Evolutionary conservation across 2,888 invertebrate genomes (phyloP), one percentile per base, ranked within the genome.

Genomic region (Polymixis lichenea): DNA sequence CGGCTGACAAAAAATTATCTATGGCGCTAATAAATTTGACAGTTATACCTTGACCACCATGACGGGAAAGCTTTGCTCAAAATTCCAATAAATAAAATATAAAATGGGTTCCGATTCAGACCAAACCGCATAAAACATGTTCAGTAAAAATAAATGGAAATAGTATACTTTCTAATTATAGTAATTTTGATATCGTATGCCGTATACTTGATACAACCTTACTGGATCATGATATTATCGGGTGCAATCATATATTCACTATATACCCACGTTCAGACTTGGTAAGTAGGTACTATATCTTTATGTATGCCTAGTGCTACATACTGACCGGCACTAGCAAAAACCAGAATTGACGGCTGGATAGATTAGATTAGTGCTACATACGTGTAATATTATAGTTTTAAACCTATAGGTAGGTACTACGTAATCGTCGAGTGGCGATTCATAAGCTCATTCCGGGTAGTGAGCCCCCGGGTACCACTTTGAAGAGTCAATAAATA

Each of bases 131-230:
- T 69, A 87, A 77, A 93, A 89, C 77, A 93, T 94, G 94, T 68
- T 80, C 17, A 77, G 74, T 67, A 88, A 87, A 89, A 89, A 83
- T 94, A 91, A 92, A 95, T 95, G 95, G 95, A 95, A 95, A 94
- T 95, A 85, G 85, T 95, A 72, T 95, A 94, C 82, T 95, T 95
- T 79, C 46, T 95, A 13, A 77, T 94, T 74, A 76, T 94, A 77
- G 66, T 95, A 61, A 25, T 89, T 25, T 49, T 93, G 3, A 58
- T 95, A 72, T 87, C 90, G 9, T 95, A 94, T 72, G 87, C 78
- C 17, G 79, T 95, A 38, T 95, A 95, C 73, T 78, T 95, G 43
- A 91, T 96, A 80, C 93, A 94, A 68, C 95, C 95, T 22, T 96
- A 95, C 76, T 95, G 95, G 95, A 86, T 94, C 15, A 60, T 94